A percentile compares a stretch with the other conserved stretches of the same genome.
Conservation (phyloP, 2,113 vertebrate species). For the Calidris pugnax region DNA sequence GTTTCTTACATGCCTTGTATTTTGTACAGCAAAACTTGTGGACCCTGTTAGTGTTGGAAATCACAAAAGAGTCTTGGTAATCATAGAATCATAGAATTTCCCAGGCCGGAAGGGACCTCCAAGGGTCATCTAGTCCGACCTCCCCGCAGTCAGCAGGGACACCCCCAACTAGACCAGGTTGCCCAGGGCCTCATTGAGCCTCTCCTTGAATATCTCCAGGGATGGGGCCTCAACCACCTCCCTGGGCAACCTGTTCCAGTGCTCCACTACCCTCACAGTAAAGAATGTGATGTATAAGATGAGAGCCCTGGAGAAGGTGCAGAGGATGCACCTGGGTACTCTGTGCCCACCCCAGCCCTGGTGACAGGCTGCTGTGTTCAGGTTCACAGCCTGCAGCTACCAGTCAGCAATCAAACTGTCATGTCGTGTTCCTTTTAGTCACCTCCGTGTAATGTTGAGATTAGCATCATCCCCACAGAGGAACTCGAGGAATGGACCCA, state of each 20-base stretch:
- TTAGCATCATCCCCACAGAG: not conserved
- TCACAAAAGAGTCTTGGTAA: not conserved
- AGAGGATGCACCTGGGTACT: not conserved
- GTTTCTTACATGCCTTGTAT: accelerated
- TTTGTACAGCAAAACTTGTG: not conserved
- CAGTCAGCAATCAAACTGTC: not conserved
- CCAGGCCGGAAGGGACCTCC: too few relatives aligned
- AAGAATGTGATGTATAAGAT: accelerated
- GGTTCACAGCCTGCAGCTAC: not conserved
- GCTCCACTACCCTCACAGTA: too few relatives aligned
- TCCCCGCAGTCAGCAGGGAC: too few relatives aligned
- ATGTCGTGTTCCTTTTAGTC: not conserved
- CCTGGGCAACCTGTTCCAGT: too few relatives aligned
- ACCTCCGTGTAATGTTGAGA: not conserved
- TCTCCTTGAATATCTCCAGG: too few relatives aligned
- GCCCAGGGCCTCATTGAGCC: too few relatives aligned
- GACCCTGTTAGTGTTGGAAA: not conserved
- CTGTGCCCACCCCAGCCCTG: not conserved
- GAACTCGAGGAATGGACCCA: slow-evolving; percentile 50
- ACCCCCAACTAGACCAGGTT: too few relatives aligned
- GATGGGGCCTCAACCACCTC: too few relatives aligned
- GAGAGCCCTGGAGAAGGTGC: not conserved
- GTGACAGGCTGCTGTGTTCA: not conserved
- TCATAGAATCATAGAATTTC: too few relatives aligned
- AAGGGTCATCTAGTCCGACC: too few relatives aligned